Conservation (phyloP, 2,797 vertebrate species). For the Neopelma chrysocephalum region DNA sequence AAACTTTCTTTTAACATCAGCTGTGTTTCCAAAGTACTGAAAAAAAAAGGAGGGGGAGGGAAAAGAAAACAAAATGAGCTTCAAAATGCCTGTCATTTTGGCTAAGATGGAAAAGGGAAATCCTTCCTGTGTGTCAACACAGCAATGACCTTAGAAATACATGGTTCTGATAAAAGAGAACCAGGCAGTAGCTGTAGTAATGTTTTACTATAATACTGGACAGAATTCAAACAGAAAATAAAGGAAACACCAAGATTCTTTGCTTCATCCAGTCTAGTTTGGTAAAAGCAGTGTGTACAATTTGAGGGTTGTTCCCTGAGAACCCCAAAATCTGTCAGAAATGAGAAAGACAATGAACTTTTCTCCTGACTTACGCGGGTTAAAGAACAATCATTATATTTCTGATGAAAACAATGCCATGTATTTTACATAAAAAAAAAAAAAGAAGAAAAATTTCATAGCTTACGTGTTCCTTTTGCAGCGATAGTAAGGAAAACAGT, state of each 20-base stretch:
- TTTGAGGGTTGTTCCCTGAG: neutral
- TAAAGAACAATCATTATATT: neutral
- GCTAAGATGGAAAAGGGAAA: neutral
- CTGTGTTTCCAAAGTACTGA: neutral
- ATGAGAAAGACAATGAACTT: neutral
- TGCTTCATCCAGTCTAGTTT: neutral
- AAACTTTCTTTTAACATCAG: neutral
- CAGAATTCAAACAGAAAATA: neutral
- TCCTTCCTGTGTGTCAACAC: neutral
- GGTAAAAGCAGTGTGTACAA: rapidly evolving
- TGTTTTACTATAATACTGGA: neutral
- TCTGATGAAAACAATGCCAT: neutral
- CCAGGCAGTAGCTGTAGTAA: neutral
- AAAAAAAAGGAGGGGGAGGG: rapidly evolving
- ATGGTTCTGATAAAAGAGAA: neutral
- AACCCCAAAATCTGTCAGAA: neutral
- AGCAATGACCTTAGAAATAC: neutral
- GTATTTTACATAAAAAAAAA: neutral
- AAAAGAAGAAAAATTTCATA: neutral
- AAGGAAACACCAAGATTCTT: neutral
- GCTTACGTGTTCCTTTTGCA: neutral
- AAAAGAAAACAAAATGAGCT: neutral
- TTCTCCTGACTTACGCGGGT: neutral
- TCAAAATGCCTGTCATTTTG: neutral
- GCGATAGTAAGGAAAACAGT: neutral